These are phyloP conservation scores for Datnioides undecimradiatus DNA, from an alignment of 2,113 vertebrate species.

Conservation along the genomic window DNA sequence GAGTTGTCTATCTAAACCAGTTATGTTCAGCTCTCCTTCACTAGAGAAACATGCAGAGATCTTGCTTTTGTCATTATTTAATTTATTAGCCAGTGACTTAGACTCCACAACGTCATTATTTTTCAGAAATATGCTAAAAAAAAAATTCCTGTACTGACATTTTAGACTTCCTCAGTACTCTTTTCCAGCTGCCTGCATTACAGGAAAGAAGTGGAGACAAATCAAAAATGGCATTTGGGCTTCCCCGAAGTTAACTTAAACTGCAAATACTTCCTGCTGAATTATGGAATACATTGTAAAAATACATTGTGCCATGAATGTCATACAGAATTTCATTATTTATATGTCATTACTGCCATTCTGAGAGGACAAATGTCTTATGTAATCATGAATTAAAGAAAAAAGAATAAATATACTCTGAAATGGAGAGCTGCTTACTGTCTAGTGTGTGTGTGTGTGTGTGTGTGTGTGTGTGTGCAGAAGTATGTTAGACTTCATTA, in stretches of 20 bases:
- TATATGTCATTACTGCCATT: neutral
- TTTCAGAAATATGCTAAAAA: constrained; percentile 15
- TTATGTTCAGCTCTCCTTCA: neutral
- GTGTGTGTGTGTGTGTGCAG: neutral
- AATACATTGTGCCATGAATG: neutral
- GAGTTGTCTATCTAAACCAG: neutral
- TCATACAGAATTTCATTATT: neutral
- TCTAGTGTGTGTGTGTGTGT: constrained; percentile 11
- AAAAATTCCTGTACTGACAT: constrained; percentile 18
- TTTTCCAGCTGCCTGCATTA: constrained; percentile 18
- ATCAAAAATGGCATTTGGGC: neutral
- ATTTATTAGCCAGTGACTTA: neutral
- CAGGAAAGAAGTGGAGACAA: constrained; percentile 23
- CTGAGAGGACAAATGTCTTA: constrained; percentile 14
- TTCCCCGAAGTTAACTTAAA: neutral
- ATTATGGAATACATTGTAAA: neutral
- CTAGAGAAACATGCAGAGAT: neutral
- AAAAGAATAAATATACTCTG: constrained; percentile 15
- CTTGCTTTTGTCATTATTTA: neutral
- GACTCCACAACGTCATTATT: constrained; percentile 14
- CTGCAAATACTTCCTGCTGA: neutral
- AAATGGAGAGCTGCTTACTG: constrained; percentile 9
- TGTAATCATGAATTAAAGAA: constrained; percentile 16
- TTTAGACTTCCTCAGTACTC: neutral
- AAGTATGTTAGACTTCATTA: constrained; percentile 29